A percentile compares a stretch with the other conserved stretches of the same genome.
Evolutionary conservation across 2,888 invertebrate species (phyloP).

Genomic region (Dryobota labecula): DNA sequence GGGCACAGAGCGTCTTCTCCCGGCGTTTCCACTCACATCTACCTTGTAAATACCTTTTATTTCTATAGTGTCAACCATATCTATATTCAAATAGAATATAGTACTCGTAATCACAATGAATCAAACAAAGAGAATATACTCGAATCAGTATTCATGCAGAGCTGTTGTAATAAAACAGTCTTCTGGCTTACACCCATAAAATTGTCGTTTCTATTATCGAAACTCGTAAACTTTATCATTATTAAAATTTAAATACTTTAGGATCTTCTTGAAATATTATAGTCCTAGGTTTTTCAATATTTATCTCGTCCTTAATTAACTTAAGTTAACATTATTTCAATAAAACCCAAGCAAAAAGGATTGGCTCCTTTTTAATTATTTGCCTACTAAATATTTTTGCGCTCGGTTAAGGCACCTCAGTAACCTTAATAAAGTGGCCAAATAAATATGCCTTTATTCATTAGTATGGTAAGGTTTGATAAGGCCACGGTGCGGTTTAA

Average conservation of each 20-base stretch:
- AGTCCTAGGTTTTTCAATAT: background rate
- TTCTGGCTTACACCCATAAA: conserved; percentile 44
- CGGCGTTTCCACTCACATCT: too few relatives aligned
- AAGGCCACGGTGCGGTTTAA: too few relatives aligned
- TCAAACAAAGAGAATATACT: conserved; percentile 35
- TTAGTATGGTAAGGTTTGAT: too few relatives aligned
- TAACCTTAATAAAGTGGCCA: background rate
- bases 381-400: background rate
- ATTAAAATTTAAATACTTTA: conserved; percentile 49
- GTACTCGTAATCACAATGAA: conserved; percentile 44
- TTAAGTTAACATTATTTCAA: background rate
- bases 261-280: background rate
- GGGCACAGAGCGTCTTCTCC: too few relatives aligned
- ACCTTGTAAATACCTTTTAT: background rate
- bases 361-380: background rate
- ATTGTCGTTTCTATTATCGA: conserved; percentile 44
- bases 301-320: background rate
- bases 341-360: background rate
- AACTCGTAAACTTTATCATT: conserved; percentile 50
- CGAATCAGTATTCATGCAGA: conserved; percentile 61
- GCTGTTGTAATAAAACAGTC: conserved; percentile 53
- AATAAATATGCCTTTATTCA: conserved; percentile 3
- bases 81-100: conserved; percentile 39
- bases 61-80: conserved; percentile 5
- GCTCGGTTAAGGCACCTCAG: background rate